phyloP scores from a whole-genome alignment of 1,140 invertebrate species.

The Microplitis demolitor region DNA sequence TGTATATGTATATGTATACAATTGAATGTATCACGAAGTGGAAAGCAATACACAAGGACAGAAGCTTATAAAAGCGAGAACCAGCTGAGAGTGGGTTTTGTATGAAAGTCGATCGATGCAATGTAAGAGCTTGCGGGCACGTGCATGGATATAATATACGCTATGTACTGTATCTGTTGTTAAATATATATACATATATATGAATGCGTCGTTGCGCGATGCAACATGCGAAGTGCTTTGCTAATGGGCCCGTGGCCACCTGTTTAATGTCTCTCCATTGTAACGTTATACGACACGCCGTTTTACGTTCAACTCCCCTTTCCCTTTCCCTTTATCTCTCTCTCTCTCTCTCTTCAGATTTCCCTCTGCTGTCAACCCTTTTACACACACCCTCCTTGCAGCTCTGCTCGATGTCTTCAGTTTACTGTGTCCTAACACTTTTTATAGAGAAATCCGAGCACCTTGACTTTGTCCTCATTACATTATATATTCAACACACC shows the following conservation, averaged over 20 bases:
- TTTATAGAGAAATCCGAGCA: too few species aligned
- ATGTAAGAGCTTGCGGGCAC: conserved; percentile 13
- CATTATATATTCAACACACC: too few species aligned
- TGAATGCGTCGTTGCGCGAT: conserved; percentile 17
- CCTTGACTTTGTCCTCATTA: too few species aligned
- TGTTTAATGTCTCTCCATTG: conserved; percentile 24
- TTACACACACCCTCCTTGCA: too few species aligned
- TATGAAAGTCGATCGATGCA: conserved; percentile 22
- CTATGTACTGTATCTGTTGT: neutral
- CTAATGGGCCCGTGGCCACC: conserved; percentile 28
- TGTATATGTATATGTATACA: neutral
- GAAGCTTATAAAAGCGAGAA: neutral
- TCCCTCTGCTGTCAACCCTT: too few species aligned
- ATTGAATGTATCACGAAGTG: neutral
- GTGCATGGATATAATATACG: conserved; percentile 20
- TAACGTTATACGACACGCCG: conserved; percentile 15
- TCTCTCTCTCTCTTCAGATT: too few species aligned
- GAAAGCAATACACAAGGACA: neutral
- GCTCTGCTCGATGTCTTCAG: too few species aligned
- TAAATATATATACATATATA: neutral
- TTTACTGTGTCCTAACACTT: too few species aligned
- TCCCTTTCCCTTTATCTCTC: neutral
- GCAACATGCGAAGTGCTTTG: conserved; percentile 26
- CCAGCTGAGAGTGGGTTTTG: conserved; percentile 3
- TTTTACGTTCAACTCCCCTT: neutral